phyloP scores from a whole-genome alignment of 37 sponge, comb jelly and placozoan genomes.

The Halisarca cf. caerulea region DNA sequence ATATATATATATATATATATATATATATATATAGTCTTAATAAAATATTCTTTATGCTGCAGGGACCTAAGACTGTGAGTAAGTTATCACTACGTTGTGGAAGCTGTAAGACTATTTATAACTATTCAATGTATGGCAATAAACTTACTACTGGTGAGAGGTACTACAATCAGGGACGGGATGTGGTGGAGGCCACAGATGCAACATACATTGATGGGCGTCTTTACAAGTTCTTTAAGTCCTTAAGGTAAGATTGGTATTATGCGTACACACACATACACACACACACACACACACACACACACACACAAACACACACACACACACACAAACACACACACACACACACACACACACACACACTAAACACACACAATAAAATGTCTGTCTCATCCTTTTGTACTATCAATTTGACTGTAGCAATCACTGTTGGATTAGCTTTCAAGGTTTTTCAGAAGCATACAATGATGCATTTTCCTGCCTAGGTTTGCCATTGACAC shows the following conservation, averaged over 20 bases:
- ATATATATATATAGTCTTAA: no score
- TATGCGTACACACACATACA: neutral
- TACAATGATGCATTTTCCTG: slow-evolving; percentile 14
- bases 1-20: no score
- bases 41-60: neutral
- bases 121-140: neutral
- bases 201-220: neutral
- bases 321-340: no score
- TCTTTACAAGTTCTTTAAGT: neutral
- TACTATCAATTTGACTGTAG: neutral
- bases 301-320: no score
- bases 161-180: neutral
- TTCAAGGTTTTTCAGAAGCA: slow-evolving; percentile 9
- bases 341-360: no score
- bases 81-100: slow-evolving; percentile 5
- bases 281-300: neutral
- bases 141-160: slow-evolving; percentile 7
- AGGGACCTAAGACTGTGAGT: slow-evolving; percentile 3
- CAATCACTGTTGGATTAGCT: slow-evolving; percentile 6
- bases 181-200: slow-evolving; percentile 8
- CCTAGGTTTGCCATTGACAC: neutral
- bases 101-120: neutral
- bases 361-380: no score
- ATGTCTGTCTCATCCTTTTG: neutral
- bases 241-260: neutral